Base-by-base conservation (phyloP, 2,797 vertebrate genomes). In the Ceyx erithaca region DNA sequence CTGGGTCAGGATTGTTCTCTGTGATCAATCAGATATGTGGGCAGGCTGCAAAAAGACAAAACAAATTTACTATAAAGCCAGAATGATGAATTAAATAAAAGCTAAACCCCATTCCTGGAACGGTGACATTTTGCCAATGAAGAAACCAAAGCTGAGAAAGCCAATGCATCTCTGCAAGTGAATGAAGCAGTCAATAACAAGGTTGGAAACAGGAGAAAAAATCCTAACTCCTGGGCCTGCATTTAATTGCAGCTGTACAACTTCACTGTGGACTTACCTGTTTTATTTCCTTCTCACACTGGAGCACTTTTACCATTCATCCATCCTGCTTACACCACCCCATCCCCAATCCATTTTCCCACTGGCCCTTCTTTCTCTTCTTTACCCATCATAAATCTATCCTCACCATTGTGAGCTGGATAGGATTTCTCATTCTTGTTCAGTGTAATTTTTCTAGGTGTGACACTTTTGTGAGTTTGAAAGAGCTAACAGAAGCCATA, bases 61-160 rank as follows among this genome's bases (percentile, higher is more conserved):
- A 45, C 13, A 59, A 82, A 85, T 43, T n/a, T 4, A 2, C 23
- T 67, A 45, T 3, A 2, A 72, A 84, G 15, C 40, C 68, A 62
- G 52, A 31, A 76, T 0, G 0, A 71, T 80, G 25, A 85, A 87
- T 81, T 48, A 88, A 85, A 72, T 49, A 54, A 54, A 69, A 85
- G 18, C 6, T 70, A 62, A 86, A 55, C 2, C 6, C 22, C 22
- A 5, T 25, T 72, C 28, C 57, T 71, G 17, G 23, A 49, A 8
- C 1, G 4, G 12, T 73, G 70, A 6, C 25, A 67, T 64, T 62
- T 73, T 61, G 11, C 25, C 77, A 45, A 18, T 68, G 45, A 84
- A 90, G 41, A 70, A 95, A 23, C 8, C n/a, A 40, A 70, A 91
- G n/a, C 37, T 73, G 22, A 68, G 80, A 88, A 89, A 88, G 25